Base-by-base conservation (phyloP, 2,797 vertebrate genomes). In the Microctenopoma lineatum region DNA sequence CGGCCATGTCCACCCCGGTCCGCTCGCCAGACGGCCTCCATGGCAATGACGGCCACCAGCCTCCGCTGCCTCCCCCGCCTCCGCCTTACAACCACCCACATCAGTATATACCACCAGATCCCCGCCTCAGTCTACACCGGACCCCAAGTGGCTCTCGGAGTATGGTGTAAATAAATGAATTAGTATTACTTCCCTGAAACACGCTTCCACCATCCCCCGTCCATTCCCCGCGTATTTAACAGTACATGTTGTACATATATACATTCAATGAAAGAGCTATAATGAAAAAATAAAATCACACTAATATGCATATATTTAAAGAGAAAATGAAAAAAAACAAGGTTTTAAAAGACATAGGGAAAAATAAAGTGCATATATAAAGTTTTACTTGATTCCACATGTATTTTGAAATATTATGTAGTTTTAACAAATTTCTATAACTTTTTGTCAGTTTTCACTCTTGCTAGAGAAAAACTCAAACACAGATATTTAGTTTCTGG, bases 11-110 rank as follows among this genome's bases (percentile, higher is more conserved):
- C 86, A 96, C 95, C 15, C 95, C 96, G 1, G 92, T 94, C 77
- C 93, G 87, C 3, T 87, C 92, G 0, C 89, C 92, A 3, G 95
- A 95, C 66, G 73, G 88, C 89, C 84, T 87, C 77, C 92, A 94
- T 1, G 87, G 88, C 77, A 94, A 92, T 66, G 93, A 93, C 38
- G 89, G 90, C 87, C 95, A 96, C 89, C 96, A 96, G 91, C 97
- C 96, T 27, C 97, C 98, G 0, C 90, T 98, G 72, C 97, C 97
- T n/a, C 97, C 97, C 0, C 96, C 97, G 0, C 98, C 97, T 0
- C 97, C 97, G 48, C 96, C 97, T 68, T 98, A 98, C 90, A 96
- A 98, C 93, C 97, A 97, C 84, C 97, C 97, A 0, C 97, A 98
- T 89, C 97, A 98, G 84, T 98, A 96, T 57, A 97, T 96, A 47